Conservation (phyloP, 1,140 invertebrate genomes). For the Littorina saxatilis region DNA sequence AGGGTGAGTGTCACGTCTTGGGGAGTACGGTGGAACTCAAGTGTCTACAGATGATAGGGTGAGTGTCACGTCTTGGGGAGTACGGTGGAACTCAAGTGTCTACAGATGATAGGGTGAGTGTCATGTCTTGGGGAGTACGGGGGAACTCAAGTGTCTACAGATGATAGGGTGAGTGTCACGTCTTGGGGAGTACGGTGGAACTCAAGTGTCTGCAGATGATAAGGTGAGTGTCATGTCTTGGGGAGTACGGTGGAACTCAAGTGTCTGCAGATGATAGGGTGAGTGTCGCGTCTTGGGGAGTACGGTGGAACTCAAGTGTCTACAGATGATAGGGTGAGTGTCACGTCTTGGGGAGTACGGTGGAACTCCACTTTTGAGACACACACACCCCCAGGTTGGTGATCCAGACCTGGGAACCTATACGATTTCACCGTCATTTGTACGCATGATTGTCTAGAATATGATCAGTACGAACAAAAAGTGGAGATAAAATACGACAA, state of each 20-base stretch:
- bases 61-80: conserved; percentile 51
- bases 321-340: too few relatives aligned
- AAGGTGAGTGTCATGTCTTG: conserved; percentile 79
- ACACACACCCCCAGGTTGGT: too few relatives aligned
- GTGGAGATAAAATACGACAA: too few relatives aligned
- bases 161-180: conserved; percentile 84
- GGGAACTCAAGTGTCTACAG: conserved; percentile 85
- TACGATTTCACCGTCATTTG: too few relatives aligned
- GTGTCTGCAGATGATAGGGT: conserved; percentile 89
- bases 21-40: conserved; percentile 67
- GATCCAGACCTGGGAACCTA: too few relatives aligned
- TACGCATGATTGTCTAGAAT: too few relatives aligned
- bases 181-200: neutral
- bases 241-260: conserved; percentile 67
- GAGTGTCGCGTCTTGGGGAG: conserved; percentile 51
- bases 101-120: conserved; percentile 86
- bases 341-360: too few relatives aligned
- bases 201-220: conserved; percentile 87
- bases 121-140: neutral
- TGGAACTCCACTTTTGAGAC: too few relatives aligned
- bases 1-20: conserved; percentile 79
- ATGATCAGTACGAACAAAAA: too few relatives aligned
- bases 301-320: too few relatives aligned
- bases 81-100: conserved; percentile 82
- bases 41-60: conserved; percentile 89